A percentile compares a stretch with the other conserved stretches of the same genome.
Evolutionary conservation across 1,140 invertebrate species (phyloP).

Genomic region (Drosophila littoralis): DNA sequence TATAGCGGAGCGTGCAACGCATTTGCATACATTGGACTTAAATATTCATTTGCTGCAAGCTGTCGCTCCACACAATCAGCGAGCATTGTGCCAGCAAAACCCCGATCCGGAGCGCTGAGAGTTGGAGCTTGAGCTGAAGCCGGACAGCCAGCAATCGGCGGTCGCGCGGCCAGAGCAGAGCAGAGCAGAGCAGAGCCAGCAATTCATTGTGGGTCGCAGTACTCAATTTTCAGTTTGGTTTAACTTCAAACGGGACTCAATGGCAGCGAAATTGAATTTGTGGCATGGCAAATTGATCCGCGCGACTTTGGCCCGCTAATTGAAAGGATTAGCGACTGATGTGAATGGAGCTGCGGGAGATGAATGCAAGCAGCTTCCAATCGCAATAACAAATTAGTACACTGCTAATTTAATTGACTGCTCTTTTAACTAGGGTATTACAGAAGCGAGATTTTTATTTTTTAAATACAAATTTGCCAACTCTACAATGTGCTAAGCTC

Average conservation of each 20-base stretch:
- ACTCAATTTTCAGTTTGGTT: slow-evolving; percentile 76
- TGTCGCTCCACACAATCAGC: slow-evolving; percentile 49
- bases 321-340: slow-evolving; percentile 61
- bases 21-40: slow-evolving; percentile 77
- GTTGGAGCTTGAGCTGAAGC: background rate
- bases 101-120: background rate
- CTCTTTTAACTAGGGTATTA: background rate
- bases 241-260: slow-evolving; percentile 65
- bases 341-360: slow-evolving; percentile 9
- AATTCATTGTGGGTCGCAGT: slow-evolving; percentile 60
- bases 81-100: slow-evolving; percentile 27
- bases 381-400: slow-evolving; percentile 20
- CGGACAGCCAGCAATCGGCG: slow-evolving; percentile 44
- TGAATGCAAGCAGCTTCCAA: slow-evolving; percentile 7
- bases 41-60: slow-evolving; percentile 75
- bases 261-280: slow-evolving; percentile 75
- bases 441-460: background rate
- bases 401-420: slow-evolving; percentile 1
- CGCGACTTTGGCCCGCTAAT: slow-evolving; percentile 63
- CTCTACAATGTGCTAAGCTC: background rate
- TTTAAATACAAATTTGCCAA: background rate
- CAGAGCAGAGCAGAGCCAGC: background rate
- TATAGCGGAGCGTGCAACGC: slow-evolving; percentile 33
- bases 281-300: slow-evolving; percentile 60
- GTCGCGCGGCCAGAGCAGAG: no score